Evolutionary conservation across 2,113 vertebrate genomes (phyloP).

Genomic region (Proterorhinus semilunaris): DNA sequence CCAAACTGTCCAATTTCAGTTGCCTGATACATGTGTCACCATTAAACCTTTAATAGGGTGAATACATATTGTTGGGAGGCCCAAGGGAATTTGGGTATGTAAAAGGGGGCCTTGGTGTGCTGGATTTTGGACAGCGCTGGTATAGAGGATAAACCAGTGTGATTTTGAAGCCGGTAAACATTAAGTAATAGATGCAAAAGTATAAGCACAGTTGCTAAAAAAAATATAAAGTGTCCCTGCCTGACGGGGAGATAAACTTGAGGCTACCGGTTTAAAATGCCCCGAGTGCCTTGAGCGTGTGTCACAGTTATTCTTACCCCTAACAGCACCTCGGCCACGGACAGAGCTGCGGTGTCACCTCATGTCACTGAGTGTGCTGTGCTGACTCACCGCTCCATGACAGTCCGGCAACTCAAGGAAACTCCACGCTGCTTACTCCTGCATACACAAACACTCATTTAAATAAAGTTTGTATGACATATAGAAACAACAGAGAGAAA

Average conservation of each 20-base stretch:
- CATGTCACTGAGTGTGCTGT: conserved; percentile 33
- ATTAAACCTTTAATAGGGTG: too few relatives aligned
- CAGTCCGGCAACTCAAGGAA: conserved; percentile 14
- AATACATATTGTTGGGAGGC: too few relatives aligned
- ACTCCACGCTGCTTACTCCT: conserved; percentile 13
- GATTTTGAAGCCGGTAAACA: not conserved
- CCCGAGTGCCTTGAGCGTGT: conserved; percentile 46
- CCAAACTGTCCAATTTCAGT: too few relatives aligned
- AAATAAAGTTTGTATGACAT: not conserved
- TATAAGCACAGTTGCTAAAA: not conserved
- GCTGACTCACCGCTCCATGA: conserved; percentile 62
- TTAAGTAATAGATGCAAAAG: not conserved
- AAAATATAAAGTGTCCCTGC: not conserved
- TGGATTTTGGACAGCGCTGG: too few relatives aligned
- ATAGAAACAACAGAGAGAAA: too few relatives aligned
- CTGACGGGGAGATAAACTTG: conserved; percentile 13
- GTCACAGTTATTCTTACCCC: conserved; percentile 67
- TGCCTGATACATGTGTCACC: too few relatives aligned
- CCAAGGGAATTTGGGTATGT: too few relatives aligned
- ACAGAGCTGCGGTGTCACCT: conserved; percentile 48
- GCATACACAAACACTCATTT: not conserved
- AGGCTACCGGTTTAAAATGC: conserved; percentile 33
- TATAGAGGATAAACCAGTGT: too few relatives aligned
- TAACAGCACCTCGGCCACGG: not conserved
- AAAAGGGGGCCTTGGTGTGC: too few relatives aligned